Evolutionary conservation across 2,888 invertebrate species (phyloP), one percentile per base, ranked within the genome.

Genomic region (Sipha maydis): DNA sequence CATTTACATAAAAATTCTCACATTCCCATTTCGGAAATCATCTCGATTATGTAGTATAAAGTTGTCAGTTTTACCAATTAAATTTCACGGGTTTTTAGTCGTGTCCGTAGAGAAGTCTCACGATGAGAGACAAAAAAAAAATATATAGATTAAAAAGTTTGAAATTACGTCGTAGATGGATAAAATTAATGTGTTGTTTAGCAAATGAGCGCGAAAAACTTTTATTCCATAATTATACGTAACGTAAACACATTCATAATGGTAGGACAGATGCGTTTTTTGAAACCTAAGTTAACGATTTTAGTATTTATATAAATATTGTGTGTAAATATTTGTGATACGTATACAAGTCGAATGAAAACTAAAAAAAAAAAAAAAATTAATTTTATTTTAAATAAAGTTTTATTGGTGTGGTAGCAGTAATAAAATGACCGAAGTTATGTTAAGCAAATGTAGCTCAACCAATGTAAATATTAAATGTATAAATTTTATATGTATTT

Each of bases 181-280:
- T 38, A 56, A 77, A 84, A 85, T 3, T 41, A 56, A 77, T 85
- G 76, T 73, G 61, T 41, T 25, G 76, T 85, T 85, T 85, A 61
- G 76, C 61, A 67, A 77, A 85, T 67, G 76, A 77, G 28, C 25
- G 19, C 25, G 56, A 56, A 41, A 14, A 76, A 85, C 61, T 85
- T 85, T 85, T 41, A 67, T 84, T 84, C 75, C 28, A 41, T 76
- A 41, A 77, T 25, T 31, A 76, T 14, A 67, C 41, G 41, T 19
- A 73, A 56, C 54, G 75, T 38, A 14, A 48, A 48, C 48, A 48
- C 14, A 48, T 48, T 14, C 83, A 56, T 71, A 71, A 71, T 31
- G 71, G 61, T 21, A 61, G 69, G 0, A 75, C 38, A n/a, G n/a
- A 31, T 7, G 31, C 73, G 75, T n/a, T 75, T 83, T 38, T 73